Base-by-base conservation (phyloP, 2,888 invertebrate genomes). In the Schizaphis graminum region DNA sequence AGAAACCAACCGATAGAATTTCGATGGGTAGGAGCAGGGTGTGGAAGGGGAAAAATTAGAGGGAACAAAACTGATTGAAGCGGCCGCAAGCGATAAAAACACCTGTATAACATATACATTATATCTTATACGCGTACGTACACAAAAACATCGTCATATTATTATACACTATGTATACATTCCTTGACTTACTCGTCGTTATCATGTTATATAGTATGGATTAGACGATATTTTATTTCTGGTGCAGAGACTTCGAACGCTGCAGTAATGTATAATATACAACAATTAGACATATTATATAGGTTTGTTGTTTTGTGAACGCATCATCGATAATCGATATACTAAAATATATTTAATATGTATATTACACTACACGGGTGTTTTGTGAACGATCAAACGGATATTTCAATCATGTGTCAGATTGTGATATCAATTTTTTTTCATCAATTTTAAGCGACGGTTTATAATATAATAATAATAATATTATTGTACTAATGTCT, bases 11-110 rank as follows among this genome's bases (percentile, higher is more conserved):
- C 77, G 77, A 77, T 77, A 21, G 35, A 77, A 16, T 77, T 16
- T 77, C 77, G 35, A 35, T 8, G 35, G 35, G 8, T 2, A 21
- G 77, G 21, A 67, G 13, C 3, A 16, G 16, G 16, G 21, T 53
- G 16, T 67, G 21, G 77, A 35, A 77, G 16, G 77, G 35, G 21
- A 77, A 35, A 77, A 24, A 77, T 77, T 77, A 77, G 77, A 41
- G 35, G 77, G 35, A 41, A 67, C n/a, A 67, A n/a, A n/a, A 90
- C 90, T 47, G 61, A 67, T 61, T 47, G 61, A 90, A 90, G 90
- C 90, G 44, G 21, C 90, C 90, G 67, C 67, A 24, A 67, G 90
- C 90, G 21, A 67, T 47, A n/a, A 35, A 90, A 67, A 87, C 77
- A 77, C 77, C 77, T 77, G 77, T 77, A 35, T 35, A 35, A 35